Percentiles rank a stretch among this genome's conserved stretches.
phyloP scores from a whole-genome alignment of 2,113 vertebrate species.

The Puntigrus tetrazona region DNA sequence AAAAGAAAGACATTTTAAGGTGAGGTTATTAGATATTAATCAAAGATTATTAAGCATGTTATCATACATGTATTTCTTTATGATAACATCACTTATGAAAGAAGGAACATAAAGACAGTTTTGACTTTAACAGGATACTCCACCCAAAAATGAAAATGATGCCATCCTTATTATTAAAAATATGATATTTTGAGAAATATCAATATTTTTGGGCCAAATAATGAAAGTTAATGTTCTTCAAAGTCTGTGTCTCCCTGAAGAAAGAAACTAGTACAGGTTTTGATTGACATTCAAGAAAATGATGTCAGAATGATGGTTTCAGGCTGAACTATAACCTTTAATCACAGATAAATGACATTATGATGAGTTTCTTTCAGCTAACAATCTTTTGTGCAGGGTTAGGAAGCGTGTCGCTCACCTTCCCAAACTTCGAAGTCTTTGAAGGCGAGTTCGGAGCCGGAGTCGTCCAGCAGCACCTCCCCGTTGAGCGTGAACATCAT shows the following conservation, averaged over 20 bases:
- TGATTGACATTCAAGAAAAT: not conserved
- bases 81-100: not conserved
- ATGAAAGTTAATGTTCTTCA: too few relatives aligned
- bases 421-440: constrained; percentile 91
- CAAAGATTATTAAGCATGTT: not conserved
- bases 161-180: too few relatives aligned
- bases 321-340: not conserved
- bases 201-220: not conserved
- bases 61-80: too few relatives aligned
- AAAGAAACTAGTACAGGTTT: too few relatives aligned
- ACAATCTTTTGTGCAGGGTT: too few relatives aligned
- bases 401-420: constrained; percentile 74
- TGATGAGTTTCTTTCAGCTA: too few relatives aligned
- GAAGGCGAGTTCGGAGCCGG: constrained; percentile 93
- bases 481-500: constrained; percentile 97
- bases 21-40: not conserved
- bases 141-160: too few relatives aligned
- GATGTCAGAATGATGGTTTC: not conserved
- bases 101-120: not conserved
- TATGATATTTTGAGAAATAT: too few relatives aligned
- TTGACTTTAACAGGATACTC: not conserved
- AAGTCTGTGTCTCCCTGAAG: too few relatives aligned
- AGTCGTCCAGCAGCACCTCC: constrained; percentile 93
- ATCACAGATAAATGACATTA: not conserved
- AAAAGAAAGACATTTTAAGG: not conserved